These are phyloP conservation scores for Cavia porcellus DNA, from an alignment of 2,113 vertebrate genomes.

Conservation along the genomic window DNA sequence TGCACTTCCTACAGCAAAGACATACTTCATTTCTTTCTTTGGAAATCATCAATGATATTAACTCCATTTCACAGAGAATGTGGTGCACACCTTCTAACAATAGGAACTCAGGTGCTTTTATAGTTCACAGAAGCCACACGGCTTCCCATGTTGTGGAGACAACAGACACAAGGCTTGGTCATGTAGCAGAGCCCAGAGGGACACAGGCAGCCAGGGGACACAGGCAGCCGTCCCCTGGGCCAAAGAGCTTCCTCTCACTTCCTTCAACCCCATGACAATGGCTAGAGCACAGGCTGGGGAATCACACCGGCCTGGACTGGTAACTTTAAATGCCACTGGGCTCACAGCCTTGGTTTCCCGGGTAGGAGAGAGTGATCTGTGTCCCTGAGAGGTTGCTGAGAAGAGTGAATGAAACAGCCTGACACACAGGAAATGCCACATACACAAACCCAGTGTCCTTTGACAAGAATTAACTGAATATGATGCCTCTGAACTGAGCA, in stretches of 20 bases:
- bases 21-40: not conserved
- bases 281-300: not conserved
- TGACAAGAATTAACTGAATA: not conserved
- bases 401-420: not conserved
- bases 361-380: not conserved
- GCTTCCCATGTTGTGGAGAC: not conserved
- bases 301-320: not conserved
- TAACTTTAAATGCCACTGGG: not conserved
- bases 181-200: not conserved
- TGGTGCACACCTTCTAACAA: not conserved
- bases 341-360: not conserved
- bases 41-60: slow-evolving; percentile 36
- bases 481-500: not conserved
- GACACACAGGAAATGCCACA: not conserved
- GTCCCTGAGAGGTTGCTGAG: not conserved
- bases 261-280: fast-evolving
- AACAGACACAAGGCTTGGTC: not conserved
- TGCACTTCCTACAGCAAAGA: not conserved
- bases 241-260: not conserved
- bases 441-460: not conserved
- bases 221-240: too few species aligned
- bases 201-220: not conserved
- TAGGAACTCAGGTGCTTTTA: not conserved
- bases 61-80: not conserved
- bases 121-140: not conserved